These are phyloP conservation scores for Babylonia areolata DNA, from an alignment of 1,140 invertebrate genomes.

Conservation along the genomic window DNA sequence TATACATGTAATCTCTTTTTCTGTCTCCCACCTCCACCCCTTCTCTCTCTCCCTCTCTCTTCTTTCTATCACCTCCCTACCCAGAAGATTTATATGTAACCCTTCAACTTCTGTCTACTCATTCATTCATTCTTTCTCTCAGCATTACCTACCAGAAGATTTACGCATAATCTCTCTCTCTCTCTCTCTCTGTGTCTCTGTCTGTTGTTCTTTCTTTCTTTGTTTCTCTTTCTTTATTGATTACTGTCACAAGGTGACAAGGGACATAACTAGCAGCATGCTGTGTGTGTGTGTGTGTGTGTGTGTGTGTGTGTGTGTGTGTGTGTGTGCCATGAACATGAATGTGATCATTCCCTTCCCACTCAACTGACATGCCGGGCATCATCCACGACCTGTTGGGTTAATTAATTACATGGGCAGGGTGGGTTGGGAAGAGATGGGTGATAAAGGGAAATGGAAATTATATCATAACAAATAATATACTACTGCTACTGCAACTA, in stretches of 20 bases:
- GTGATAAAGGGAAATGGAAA: no score
- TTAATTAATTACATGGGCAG: no score
- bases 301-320: slow-evolving; percentile 23
- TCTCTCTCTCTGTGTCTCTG: slow-evolving; percentile 13
- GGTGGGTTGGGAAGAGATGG: no score
- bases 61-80: neutral
- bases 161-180: neutral
- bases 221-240: slow-evolving; percentile 62
- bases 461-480: no score
- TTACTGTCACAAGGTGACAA: no score
- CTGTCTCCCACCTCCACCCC: neutral
- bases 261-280: no score
- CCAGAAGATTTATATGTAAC: no score
- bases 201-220: neutral
- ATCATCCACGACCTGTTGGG: no score
- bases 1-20: neutral
- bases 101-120: slow-evolving; percentile 8
- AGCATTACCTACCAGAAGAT: slow-evolving; percentile 50
- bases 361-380: no score
- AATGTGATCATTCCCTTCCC: neutral
- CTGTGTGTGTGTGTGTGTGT: slow-evolving; percentile 69
- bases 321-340: neutral
- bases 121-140: slow-evolving; percentile 51
- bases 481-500: no score
- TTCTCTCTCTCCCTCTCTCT: neutral